Percentiles rank a stretch among this genome's conserved stretches.
Evolutionary conservation across 2,888 invertebrate genomes (phyloP).

Genomic region (Mesopsocus fuscifrons): DNA sequence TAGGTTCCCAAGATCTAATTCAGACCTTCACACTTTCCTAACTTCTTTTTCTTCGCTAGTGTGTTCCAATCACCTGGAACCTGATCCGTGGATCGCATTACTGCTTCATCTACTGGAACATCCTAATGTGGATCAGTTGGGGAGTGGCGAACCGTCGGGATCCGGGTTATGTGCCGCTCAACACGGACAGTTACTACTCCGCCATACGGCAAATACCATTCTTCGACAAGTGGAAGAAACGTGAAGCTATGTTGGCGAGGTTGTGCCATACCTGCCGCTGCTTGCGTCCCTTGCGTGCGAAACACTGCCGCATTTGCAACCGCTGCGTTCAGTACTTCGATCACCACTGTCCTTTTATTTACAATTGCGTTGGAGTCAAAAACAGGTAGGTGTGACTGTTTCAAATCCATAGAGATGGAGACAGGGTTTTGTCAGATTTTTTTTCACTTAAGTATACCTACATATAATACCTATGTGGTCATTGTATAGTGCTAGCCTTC

Average conservation of each 20-base stretch:
- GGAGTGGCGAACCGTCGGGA: conserved; percentile 73
- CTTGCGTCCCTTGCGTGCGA: conserved; percentile 67
- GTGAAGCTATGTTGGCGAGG: conserved; percentile 58
- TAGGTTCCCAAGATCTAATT: too few species aligned
- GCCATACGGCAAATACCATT: conserved; percentile 84
- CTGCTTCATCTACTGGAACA: conserved; percentile 78
- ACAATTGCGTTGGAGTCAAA: conserved; percentile 80
- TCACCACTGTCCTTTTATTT: conserved; percentile 90
- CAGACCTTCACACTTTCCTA: too few species aligned
- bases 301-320: conserved; percentile 84
- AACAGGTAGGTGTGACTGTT: conserved; percentile 38
- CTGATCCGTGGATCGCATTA: conserved; percentile 69
- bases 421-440: too few species aligned
- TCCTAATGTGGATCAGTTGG: conserved; percentile 87
- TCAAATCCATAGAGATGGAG: too few species aligned
- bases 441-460: neutral
- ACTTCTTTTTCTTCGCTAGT: conserved; percentile 27
- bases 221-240: conserved; percentile 81
- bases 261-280: conserved; percentile 84
- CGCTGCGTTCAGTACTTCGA: conserved; percentile 79
- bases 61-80: conserved; percentile 81
- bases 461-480: neutral
- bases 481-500: too few species aligned
- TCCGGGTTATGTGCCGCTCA: conserved; percentile 76
- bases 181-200: conserved; percentile 75